Evolutionary conservation across 2,888 invertebrate species (phyloP), one percentile per base, ranked within the genome.

Genomic region (Cylindroiulus punctatus): DNA sequence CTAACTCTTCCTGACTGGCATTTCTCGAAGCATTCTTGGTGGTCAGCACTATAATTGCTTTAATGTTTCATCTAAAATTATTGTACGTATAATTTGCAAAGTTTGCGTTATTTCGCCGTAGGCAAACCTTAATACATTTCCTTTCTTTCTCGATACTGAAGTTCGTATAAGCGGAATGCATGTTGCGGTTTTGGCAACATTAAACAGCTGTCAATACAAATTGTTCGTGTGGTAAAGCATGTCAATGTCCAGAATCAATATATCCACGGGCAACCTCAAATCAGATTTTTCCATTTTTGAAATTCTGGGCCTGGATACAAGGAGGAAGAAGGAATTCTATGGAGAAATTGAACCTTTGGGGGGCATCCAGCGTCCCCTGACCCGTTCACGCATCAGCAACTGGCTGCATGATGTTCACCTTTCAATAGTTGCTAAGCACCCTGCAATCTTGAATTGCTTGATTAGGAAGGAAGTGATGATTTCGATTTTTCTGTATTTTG

Each of bases 351-450:
- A 14, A 44, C 44, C 44, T 14, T 44, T 36, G 36, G 36, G 44
- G 44, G 44, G 8, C 14, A 12, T 44, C 14, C 44, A 44, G 12
- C 44, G 36, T 36, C 36, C 7, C 47, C 47, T 47, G 47, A 47
- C 52, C 52, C n/a, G 14, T 52, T n/a, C 52, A n/a, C n/a, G n/a
- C n/a, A 3, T n/a, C 52, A 52, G 52, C n/a, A n/a, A n/a, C 52
- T 52, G 52, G n/a, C 1, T 52, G n/a, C n/a, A n/a, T n/a, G n/a
- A 52, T 52, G 19, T 12, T 52, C 52, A 52, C 52, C 19, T 52
- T 52, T 52, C n/a, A 52, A 52, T n/a, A n/a, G 52, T 52, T 52
- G 52, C 52, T 52, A 52, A 52, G 52, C 52, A n/a, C n/a, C n/a
- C 52, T 44, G 44, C 44, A 8, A 44, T 44, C 44, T 44, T 44